phyloP scores from a whole-genome alignment of 2,888 invertebrate genomes.

The Camponotus fellah region DNA sequence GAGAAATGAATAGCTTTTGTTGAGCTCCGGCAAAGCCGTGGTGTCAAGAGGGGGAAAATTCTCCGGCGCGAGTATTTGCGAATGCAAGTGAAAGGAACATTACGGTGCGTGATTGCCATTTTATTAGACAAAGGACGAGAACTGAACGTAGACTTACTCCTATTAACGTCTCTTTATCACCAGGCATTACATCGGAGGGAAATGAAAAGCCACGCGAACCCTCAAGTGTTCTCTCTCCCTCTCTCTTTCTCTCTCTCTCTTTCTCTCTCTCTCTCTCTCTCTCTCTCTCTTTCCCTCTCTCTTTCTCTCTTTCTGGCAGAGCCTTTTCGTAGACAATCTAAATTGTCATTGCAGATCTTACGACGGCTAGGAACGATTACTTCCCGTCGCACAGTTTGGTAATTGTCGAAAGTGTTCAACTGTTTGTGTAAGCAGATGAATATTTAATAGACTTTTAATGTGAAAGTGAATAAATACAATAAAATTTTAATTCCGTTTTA shows the following conservation, averaged over 20 bases:
- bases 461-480: not conserved
- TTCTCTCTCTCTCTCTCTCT: not conserved
- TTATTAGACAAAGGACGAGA: slow-evolving; percentile 69
- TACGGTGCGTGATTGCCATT: slow-evolving; percentile 69
- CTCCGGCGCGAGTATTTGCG: slow-evolving; percentile 61
- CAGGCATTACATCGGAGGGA: slow-evolving; percentile 65
- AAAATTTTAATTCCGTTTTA: not conserved
- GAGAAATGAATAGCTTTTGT: slow-evolving; percentile 65
- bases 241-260: not conserved
- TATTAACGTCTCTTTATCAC: slow-evolving; percentile 70
- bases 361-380: slow-evolving; percentile 58
- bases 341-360: slow-evolving; percentile 61
- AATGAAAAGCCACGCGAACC: slow-evolving; percentile 57
- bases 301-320: slow-evolving; percentile 16
- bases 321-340: slow-evolving; percentile 63
- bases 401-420: slow-evolving; percentile 53
- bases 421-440: slow-evolving; percentile 45
- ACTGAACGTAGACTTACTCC: slow-evolving; percentile 61
- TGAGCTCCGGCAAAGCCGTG: slow-evolving; percentile 59
- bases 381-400: slow-evolving; percentile 56
- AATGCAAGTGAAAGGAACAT: slow-evolving; percentile 67
- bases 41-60: slow-evolving; percentile 54
- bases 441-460: slow-evolving; percentile 42
- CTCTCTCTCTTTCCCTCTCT: not conserved
- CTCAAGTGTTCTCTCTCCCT: slow-evolving; percentile 32